Evolutionary conservation across 2,797 vertebrate species (phyloP).

Genomic region (Perodicticus potto): DNA sequence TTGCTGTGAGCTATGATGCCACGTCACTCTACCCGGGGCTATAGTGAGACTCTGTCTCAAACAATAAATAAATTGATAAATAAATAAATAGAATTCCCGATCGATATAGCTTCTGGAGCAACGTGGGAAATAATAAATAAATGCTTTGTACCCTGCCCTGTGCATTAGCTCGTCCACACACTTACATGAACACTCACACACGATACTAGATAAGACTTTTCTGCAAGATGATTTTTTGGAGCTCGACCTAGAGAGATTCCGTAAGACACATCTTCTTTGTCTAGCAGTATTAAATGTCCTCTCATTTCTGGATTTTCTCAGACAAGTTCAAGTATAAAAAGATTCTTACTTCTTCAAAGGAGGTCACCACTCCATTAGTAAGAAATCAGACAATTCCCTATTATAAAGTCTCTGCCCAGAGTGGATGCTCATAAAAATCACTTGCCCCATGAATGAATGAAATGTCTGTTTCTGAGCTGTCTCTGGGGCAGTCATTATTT

Average conservation of each 20-base stretch:
- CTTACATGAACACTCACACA: accelerated
- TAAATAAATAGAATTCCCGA: too few relatives aligned
- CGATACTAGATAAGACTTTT: neutral
- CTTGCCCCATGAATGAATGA: neutral
- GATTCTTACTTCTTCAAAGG: neutral
- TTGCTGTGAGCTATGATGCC: too few relatives aligned
- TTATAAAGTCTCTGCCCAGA: neutral
- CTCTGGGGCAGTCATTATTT: too few relatives aligned
- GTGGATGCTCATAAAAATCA: neutral
- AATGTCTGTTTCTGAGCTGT: neutral
- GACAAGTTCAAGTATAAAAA: neutral
- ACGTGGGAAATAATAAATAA: neutral
- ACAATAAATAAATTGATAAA: too few relatives aligned
- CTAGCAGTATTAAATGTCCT: neutral
- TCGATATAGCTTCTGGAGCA: neutral
- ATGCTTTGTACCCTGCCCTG: neutral
- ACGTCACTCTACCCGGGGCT: too few relatives aligned
- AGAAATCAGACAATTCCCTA: neutral
- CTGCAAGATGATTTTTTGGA: neutral
- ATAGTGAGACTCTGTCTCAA: too few relatives aligned
- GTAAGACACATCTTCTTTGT: neutral
- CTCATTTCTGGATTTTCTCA: neutral
- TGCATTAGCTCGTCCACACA: neutral
- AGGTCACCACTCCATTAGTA: neutral
- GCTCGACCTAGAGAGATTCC: neutral